These are phyloP conservation scores for Poeciliopsis presidionis DNA, from an alignment of 2,797 vertebrate species.

Conservation along the genomic window DNA sequence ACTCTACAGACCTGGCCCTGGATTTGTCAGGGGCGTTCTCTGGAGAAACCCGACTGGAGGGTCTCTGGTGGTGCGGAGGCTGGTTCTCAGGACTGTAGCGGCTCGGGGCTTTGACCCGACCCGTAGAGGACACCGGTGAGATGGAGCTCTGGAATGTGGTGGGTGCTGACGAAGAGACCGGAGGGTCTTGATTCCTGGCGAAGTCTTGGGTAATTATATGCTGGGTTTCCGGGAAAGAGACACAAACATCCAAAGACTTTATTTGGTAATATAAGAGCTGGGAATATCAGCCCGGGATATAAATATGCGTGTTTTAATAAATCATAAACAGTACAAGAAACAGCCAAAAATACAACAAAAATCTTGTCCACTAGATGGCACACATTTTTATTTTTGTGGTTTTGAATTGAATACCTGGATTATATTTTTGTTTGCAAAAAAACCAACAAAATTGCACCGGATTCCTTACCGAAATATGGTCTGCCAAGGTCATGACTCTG, in stretches of 20 bases:
- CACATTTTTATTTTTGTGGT: not conserved
- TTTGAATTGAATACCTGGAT: not conserved
- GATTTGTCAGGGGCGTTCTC: slow-evolving; percentile 91
- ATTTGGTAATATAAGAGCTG: not conserved
- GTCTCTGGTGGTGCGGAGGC: slow-evolving; percentile 87
- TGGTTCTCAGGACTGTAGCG: slow-evolving; percentile 95
- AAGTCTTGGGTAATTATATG: slow-evolving; percentile 99
- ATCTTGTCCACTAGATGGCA: not conserved
- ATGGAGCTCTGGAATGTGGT: slow-evolving; percentile 92
- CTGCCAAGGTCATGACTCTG: slow-evolving; percentile 95
- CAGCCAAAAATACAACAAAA: not conserved
- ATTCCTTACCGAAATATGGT: slow-evolving; percentile 94
- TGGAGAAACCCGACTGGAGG: slow-evolving; percentile 90
- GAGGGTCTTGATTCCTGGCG: slow-evolving; percentile 91
- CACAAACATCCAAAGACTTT: not conserved
- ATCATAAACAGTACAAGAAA: not conserved
- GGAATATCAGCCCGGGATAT: not conserved
- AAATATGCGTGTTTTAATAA: not conserved
- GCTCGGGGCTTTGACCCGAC: slow-evolving; percentile 86
- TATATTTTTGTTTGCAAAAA: not conserved
- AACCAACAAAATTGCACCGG: not conserved
- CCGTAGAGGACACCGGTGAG: slow-evolving; percentile 78
- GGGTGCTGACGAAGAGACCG: slow-evolving; percentile 80
- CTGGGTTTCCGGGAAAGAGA: slow-evolving; percentile 68
- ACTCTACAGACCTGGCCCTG: slow-evolving; percentile 85